Conservation (phyloP, 2,888 invertebrate genomes). For the Acleris laterana region DNA sequence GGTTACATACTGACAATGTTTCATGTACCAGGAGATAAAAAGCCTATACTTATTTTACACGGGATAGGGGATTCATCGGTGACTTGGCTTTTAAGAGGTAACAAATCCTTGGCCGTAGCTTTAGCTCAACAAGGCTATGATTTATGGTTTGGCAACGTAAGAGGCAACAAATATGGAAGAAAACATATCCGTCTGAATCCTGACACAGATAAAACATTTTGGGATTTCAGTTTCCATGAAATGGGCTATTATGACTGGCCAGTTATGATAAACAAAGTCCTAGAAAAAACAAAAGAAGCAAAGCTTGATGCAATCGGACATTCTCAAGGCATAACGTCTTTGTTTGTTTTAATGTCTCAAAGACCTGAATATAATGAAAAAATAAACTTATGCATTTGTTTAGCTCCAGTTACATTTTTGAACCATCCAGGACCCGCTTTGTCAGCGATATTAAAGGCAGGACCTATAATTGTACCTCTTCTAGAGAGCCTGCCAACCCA, state of each 20-base stretch:
- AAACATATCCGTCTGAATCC: slow-evolving; percentile 4
- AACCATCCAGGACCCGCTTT: slow-evolving; percentile 31
- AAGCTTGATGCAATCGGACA: slow-evolving; percentile 73
- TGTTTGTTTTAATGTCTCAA: slow-evolving; percentile 78
- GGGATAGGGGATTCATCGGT: background rate
- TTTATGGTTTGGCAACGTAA: background rate
- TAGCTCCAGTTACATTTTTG: slow-evolving; percentile 83
- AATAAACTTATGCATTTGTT: slow-evolving; percentile 73
- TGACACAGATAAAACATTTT: background rate
- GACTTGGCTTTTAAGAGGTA: background rate
- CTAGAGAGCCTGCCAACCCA: no score
- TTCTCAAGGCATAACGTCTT: slow-evolving; percentile 85
- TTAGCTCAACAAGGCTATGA: slow-evolving; percentile 2
- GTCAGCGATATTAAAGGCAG: no score
- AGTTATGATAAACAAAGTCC: slow-evolving; percentile 73
- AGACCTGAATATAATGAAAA: slow-evolving; percentile 83
- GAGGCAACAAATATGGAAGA: slow-evolving; percentile 2
- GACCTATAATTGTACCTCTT: no score
- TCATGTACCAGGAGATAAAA: no score
- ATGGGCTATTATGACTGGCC: slow-evolving; percentile 48
- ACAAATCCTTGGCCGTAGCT: background rate
- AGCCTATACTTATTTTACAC: background rate
- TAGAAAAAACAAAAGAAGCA: slow-evolving; percentile 27
- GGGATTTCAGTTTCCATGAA: slow-evolving; percentile 11
- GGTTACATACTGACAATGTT: no score